A percentile compares a stretch with the other conserved stretches of the same genome.
These are phyloP conservation scores for Beroe forskalii DNA, from an alignment of 37 sponge, comb jelly and placozoan species.

Conservation along the genomic window DNA sequence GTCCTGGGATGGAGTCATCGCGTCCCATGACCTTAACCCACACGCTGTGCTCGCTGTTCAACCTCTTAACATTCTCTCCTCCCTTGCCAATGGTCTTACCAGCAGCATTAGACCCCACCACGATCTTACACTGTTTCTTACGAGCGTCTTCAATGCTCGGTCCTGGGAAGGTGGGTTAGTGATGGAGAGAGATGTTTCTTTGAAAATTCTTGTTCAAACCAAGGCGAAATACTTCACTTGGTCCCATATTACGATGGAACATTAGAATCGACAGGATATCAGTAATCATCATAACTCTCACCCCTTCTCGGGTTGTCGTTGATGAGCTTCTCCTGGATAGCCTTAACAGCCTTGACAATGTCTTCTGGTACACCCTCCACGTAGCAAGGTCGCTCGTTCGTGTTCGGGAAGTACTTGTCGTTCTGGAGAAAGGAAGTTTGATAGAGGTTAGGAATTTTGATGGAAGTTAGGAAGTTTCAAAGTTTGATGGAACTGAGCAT, in stretches of 20 bases:
- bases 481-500: too few species aligned
- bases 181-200: too few species aligned
- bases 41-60: slow-evolving; percentile 22
- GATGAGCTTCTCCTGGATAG: slow-evolving; percentile 27
- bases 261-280: too few species aligned
- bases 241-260: too few species aligned
- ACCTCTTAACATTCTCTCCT: slow-evolving; percentile 40
- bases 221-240: too few species aligned
- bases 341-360: slow-evolving; percentile 2
- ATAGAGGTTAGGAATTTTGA: too few species aligned
- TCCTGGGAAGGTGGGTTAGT: not conserved
- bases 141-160: slow-evolving; percentile 8
- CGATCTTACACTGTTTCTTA: slow-evolving; percentile 43
- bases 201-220: too few species aligned
- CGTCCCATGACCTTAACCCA: slow-evolving; percentile 39
- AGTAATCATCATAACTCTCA: too few species aligned
- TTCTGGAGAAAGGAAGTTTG: slow-evolving; percentile 11
- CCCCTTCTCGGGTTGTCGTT: slow-evolving; percentile 58
- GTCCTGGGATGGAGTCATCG: slow-evolving; percentile 23
- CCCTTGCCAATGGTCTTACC: slow-evolving; percentile 57
- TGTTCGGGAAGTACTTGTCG: slow-evolving; percentile 61
- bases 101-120: slow-evolving; percentile 48
- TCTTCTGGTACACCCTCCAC: slow-evolving; percentile 39
- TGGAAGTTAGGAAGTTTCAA: too few species aligned
- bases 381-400: slow-evolving; percentile 59